These are phyloP conservation scores for Heliconius nattereri DNA, from an alignment of 1,140 invertebrate genomes.

Conservation along the genomic window DNA sequence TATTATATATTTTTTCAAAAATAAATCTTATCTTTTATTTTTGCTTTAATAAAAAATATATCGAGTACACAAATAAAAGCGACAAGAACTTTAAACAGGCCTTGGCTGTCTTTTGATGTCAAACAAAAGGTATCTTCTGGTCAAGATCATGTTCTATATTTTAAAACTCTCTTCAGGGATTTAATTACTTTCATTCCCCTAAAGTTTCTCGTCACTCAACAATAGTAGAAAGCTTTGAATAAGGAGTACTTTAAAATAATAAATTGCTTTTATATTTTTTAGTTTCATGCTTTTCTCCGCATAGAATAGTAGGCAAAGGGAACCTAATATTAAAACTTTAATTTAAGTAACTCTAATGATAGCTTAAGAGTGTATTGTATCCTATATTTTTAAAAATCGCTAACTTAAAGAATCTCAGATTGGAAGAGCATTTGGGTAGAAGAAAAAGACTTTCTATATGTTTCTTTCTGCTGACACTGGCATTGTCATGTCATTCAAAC, in stretches of 20 bases:
- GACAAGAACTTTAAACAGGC: background rate
- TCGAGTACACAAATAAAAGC: background rate
- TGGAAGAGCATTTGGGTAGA: background rate
- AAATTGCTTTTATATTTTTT: background rate
- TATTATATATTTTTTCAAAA: too few species aligned
- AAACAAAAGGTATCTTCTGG: slow-evolving; percentile 7
- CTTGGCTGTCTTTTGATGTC: slow-evolving; percentile 10
- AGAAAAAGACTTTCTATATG: background rate
- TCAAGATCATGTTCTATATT: slow-evolving; percentile 13
- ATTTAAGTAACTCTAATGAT: too few species aligned
- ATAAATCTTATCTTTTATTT: background rate
- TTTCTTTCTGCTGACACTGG: background rate
- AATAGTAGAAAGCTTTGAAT: background rate
- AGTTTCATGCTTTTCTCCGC: too few species aligned
- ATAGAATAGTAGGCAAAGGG: too few species aligned
- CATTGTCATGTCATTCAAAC: background rate
- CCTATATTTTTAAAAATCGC: background rate
- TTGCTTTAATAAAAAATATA: background rate
- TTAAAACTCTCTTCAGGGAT: slow-evolving; percentile 1
- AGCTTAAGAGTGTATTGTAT: background rate
- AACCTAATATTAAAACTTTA: too few species aligned
- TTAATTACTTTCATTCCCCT: slow-evolving; percentile 10
- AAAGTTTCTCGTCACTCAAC: background rate
- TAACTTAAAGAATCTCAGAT: background rate
- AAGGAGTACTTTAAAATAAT: background rate